Evolutionary conservation across 2,888 invertebrate genomes (phyloP), one percentile per base, ranked within the genome.

Genomic region (Netelia inedita): DNA sequence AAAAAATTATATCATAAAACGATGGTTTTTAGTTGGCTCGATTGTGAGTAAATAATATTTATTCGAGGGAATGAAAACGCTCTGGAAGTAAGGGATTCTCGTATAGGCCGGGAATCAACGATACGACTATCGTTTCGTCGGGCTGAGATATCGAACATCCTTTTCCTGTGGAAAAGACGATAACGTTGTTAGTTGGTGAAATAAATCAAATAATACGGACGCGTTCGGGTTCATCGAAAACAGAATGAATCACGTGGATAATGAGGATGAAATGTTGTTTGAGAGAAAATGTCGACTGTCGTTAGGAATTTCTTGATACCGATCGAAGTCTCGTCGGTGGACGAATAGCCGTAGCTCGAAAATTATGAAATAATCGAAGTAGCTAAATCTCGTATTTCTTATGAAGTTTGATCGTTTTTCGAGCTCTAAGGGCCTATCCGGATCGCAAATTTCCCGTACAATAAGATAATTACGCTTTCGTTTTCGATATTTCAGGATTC

Each of bases 101-200:
- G 59, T 72, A 46, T 23, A 53, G 61, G 71, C 3, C 10, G 21
- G 35, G 72, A 71, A 79, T 75, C 61, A 79, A 82, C 79, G 63
- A 57, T 69, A 28, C 6, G 69, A n/a, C 55, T 88, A 87, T 88
- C 88, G 82, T 41, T 85, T 80, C 63, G 83, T 81, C 61, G 21
- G 79, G 75, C 43, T 50, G 83, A 76, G 75, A 79, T 91, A 91
- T 91, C 89, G 73, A 16, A 87, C 89, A 91, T 91, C 91, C 91
- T 91, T 88, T 91, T 91, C 91, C 91, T 90, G 85, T 74, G 46
- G 16, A 41, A 50, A 35, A 79, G 23, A 66, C 69, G 85, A 74
- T 80, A 87, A 87, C 50, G 68, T 61, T 10, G 35, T 68, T 43
- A 46, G 76, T 9, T 11, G 8, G n/a, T 82, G 68, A 59, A 57